Evolutionary conservation across 1,140 invertebrate species (phyloP).

Genomic region (Scaptomyza montana): DNA sequence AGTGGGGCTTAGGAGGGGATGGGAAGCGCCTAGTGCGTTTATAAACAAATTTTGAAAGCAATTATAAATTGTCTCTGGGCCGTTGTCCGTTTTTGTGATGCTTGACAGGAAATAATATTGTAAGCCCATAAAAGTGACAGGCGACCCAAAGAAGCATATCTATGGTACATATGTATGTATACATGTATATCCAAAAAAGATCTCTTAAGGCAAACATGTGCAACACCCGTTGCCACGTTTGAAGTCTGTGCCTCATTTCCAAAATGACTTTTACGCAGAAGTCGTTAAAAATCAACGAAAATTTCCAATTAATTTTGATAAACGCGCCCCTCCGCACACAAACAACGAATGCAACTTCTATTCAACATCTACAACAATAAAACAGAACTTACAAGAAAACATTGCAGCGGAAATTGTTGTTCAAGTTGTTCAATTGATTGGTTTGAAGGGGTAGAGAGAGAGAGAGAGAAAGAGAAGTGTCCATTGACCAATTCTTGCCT

Average conservation of each 20-base stretch:
- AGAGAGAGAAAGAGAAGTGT: neutral
- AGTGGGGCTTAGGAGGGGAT: neutral
- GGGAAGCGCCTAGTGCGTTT: conserved; percentile 27
- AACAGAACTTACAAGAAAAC: conserved; percentile 35
- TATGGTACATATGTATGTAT: conserved; percentile 26
- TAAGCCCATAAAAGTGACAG: conserved; percentile 73
- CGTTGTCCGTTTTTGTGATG: conserved; percentile 15
- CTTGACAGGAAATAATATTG: conserved; percentile 80
- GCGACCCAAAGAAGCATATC: conserved; percentile 37
- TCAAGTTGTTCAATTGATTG: conserved; percentile 57
- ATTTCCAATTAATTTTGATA: conserved; percentile 83
- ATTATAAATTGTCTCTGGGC: conserved; percentile 77
- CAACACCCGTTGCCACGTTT: conserved; percentile 54
- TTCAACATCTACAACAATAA: conserved; percentile 10
- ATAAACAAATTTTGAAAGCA: conserved; percentile 73
- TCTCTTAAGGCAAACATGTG: conserved; percentile 63
- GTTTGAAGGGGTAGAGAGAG: neutral
- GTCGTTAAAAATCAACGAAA: conserved; percentile 82
- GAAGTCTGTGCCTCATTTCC: conserved; percentile 56
- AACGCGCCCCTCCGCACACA: conserved; percentile 51
- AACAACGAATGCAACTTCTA: conserved; percentile 21
- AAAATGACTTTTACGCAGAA: conserved; percentile 78
- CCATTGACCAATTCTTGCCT: conserved; percentile 72
- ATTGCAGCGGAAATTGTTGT: conserved; percentile 67
- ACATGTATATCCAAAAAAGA: conserved; percentile 1